Percentiles rank a stretch among this genome's conserved stretches.
phyloP scores from a whole-genome alignment of 2,888 invertebrate genomes.

The Lasioglossum calceatum region DNA sequence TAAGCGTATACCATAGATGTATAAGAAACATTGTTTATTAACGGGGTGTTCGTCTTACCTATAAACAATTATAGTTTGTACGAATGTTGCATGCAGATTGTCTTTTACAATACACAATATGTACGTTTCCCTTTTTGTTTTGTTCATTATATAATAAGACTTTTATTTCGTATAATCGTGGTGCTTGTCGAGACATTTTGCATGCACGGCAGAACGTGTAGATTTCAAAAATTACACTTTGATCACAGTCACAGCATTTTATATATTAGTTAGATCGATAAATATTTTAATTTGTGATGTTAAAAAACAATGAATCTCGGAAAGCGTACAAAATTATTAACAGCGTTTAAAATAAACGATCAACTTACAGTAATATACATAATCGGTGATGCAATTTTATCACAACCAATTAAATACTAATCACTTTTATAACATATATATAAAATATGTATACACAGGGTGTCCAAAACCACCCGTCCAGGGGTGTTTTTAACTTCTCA shows the following conservation, averaged over 20 bases:
- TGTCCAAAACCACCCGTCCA: too few relatives aligned
- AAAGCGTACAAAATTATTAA: constrained; percentile 37
- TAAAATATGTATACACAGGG: neutral
- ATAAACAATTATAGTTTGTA: constrained; percentile 48
- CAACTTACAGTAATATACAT: constrained; percentile 29
- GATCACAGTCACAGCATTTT: constrained; percentile 68
- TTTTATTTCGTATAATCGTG: constrained; percentile 47
- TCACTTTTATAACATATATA: constrained; percentile 3
- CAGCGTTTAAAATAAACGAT: constrained; percentile 33
- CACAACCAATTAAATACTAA: constrained; percentile 59
- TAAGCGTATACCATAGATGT: constrained; percentile 46
- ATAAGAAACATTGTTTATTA: constrained; percentile 45
- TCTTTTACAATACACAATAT: constrained; percentile 42
- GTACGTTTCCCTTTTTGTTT: constrained; percentile 14
- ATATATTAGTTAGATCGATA: constrained; percentile 41
- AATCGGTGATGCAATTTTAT: constrained; percentile 46
- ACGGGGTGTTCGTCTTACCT: constrained; percentile 38
- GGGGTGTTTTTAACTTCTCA: too few relatives aligned
- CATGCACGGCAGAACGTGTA: constrained; percentile 42
- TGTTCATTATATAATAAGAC: constrained; percentile 27
- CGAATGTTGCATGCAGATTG: constrained; percentile 52
- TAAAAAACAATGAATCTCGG: constrained; percentile 19
- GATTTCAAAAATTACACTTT: constrained; percentile 49
- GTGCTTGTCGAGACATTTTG: constrained; percentile 41
- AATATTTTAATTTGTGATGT: constrained; percentile 50